Conservation (phyloP, 2,888 invertebrate genomes). For the Mythimna ferrago region DNA sequence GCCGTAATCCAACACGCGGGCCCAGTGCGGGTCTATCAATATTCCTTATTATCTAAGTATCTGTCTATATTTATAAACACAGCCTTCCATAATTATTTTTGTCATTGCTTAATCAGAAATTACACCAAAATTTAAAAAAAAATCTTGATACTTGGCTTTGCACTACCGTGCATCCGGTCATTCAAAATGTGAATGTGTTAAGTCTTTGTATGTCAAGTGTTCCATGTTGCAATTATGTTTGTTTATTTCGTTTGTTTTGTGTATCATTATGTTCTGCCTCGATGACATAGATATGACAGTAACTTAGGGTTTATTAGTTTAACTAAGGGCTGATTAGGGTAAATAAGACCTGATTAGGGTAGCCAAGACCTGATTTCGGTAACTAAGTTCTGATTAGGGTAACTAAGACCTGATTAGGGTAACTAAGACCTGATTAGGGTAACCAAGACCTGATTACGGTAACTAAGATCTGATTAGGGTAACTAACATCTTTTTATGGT, state of each 20-base stretch:
- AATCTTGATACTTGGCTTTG: constrained; percentile 17
- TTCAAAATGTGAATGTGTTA: constrained; percentile 74
- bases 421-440: neutral
- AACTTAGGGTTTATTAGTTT: neutral
- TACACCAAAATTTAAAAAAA: neutral
- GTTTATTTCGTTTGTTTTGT: constrained; percentile 65
- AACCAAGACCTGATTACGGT: too few relatives aligned
- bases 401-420: neutral
- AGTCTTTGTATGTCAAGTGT: constrained; percentile 74
- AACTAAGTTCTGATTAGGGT: neutral
- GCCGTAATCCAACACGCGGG: too few relatives aligned
- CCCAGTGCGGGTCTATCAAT: neutral
- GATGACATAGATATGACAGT: constrained; percentile 33
- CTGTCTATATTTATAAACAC: neutral
- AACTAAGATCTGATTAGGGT: neutral
- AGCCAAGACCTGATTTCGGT: neutral
- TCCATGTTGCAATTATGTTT: constrained; percentile 68
- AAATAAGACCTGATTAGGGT: neutral
- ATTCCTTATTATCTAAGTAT: constrained; percentile 3
- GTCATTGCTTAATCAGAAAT: constrained; percentile 6
- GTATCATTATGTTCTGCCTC: constrained; percentile 61
- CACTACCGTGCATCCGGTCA: constrained; percentile 28
- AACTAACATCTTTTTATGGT: too few relatives aligned
- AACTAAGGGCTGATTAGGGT: neutral
- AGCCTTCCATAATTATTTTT: constrained; percentile 22